Evolutionary conservation across 2,888 invertebrate genomes (phyloP).

Genomic region (Allacma fusca): DNA sequence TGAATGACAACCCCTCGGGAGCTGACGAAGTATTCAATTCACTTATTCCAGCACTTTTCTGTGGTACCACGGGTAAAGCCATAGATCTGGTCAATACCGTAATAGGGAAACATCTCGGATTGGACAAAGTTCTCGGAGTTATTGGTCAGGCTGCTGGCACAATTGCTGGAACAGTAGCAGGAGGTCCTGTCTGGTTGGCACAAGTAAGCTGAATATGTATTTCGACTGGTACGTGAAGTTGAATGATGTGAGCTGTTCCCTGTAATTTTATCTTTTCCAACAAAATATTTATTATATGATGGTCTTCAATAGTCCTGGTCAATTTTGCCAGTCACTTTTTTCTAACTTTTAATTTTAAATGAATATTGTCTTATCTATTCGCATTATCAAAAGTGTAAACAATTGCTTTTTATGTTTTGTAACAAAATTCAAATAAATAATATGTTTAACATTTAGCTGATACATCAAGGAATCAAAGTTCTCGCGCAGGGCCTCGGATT

Average conservation of each 20-base stretch:
- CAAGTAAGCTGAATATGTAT: neutral
- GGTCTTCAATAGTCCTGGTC: too few relatives aligned
- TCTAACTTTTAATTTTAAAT: too few relatives aligned
- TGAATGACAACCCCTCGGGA: neutral
- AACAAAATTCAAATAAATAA: neutral
- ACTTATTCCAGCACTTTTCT: neutral
- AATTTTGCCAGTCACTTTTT: too few relatives aligned
- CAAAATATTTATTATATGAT: too few relatives aligned
- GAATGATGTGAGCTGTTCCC: too few relatives aligned
- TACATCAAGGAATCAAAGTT: constrained; percentile 17
- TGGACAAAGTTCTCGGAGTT: neutral
- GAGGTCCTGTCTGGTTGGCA: neutral
- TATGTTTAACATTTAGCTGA: neutral
- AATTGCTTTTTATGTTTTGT: too few relatives aligned
- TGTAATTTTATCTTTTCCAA: too few relatives aligned
- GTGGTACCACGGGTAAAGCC: neutral
- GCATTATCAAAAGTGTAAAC: too few relatives aligned
- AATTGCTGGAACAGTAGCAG: neutral
- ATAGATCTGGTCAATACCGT: neutral
- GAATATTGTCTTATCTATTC: neutral
- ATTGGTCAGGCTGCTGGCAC: neutral
- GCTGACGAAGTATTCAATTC: neutral
- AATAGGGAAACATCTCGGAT: neutral
- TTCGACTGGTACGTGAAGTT: too few relatives aligned
- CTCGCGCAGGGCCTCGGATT: neutral